phyloP scores from a whole-genome alignment of 2,113 vertebrate genomes.

The Psettodes erumei region DNA sequence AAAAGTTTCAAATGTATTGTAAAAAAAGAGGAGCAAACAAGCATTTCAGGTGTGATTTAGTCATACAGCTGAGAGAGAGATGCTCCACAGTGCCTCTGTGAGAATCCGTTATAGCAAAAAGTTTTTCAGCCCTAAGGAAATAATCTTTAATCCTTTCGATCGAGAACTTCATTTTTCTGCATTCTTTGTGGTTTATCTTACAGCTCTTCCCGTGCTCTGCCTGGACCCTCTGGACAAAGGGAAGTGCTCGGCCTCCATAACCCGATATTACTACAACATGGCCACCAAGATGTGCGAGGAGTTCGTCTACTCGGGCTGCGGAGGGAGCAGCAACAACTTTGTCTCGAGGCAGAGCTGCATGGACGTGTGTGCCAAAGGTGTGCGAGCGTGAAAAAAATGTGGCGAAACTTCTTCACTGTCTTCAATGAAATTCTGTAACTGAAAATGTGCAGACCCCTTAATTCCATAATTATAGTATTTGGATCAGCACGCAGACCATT shows the following conservation, averaged over 20 bases:
- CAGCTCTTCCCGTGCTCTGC: constrained; percentile 87
- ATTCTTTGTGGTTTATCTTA: constrained; percentile 16
- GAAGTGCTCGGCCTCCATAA: constrained; percentile 86
- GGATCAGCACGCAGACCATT: not conserved
- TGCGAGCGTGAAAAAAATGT: not conserved
- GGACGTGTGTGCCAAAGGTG: constrained; percentile 86
- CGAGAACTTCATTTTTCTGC: too few relatives aligned
- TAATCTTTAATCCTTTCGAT: too few relatives aligned
- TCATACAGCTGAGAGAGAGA: not conserved
- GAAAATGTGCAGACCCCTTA: not conserved
- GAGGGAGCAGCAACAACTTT: constrained; percentile 95
- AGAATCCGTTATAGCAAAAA: not conserved
- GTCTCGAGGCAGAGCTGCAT: constrained; percentile 81
- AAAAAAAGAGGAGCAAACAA: not conserved
- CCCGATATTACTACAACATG: constrained; percentile 90
- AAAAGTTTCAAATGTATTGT: not conserved
- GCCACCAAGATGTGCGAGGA: constrained; percentile 83
- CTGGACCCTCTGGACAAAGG: constrained; percentile 88
- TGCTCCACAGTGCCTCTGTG: not conserved
- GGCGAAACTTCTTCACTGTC: not conserved
- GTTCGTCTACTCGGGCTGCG: constrained; percentile 91
- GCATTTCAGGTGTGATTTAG: not conserved
- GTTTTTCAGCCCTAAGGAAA: not conserved
- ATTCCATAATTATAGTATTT: constrained; percentile 6
- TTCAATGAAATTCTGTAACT: not conserved